These are phyloP conservation scores for Eilema depressum DNA, from an alignment of 2,888 invertebrate genomes.

Conservation along the genomic window DNA sequence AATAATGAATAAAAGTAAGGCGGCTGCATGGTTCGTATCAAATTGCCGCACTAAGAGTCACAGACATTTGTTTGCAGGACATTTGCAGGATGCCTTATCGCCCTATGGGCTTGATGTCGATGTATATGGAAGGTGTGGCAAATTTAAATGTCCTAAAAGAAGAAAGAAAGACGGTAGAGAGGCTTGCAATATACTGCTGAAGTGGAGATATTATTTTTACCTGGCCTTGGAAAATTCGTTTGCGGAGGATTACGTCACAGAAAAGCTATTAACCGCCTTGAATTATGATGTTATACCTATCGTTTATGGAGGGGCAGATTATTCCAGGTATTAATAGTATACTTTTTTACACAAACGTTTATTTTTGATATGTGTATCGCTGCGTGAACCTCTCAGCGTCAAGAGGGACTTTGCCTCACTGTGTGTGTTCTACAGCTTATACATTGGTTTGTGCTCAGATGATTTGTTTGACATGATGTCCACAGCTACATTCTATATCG, in stretches of 20 bases:
- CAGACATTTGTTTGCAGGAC: constrained; percentile 58
- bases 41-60: constrained; percentile 68
- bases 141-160: constrained; percentile 60
- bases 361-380: too few relatives aligned
- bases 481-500: too few relatives aligned
- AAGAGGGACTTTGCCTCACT: too few relatives aligned
- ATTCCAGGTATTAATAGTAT: constrained; percentile 72
- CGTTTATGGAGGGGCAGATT: constrained; percentile 90
- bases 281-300: constrained; percentile 89
- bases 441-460: too few relatives aligned
- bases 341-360: too few relatives aligned
- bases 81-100: constrained; percentile 60
- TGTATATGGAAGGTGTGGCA: constrained; percentile 86
- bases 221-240: constrained; percentile 91
- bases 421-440: too few relatives aligned
- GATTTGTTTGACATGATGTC: too few relatives aligned
- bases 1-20: constrained; percentile 69
- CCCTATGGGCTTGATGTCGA: constrained; percentile 73
- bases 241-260: constrained; percentile 84
- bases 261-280: constrained; percentile 88
- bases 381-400: too few relatives aligned
- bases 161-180: constrained; percentile 31
- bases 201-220: constrained; percentile 90
- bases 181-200: constrained; percentile 68
- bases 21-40: constrained; percentile 82